phyloP scores from a whole-genome alignment of 2,888 invertebrate species.

The Leucania comma region DNA sequence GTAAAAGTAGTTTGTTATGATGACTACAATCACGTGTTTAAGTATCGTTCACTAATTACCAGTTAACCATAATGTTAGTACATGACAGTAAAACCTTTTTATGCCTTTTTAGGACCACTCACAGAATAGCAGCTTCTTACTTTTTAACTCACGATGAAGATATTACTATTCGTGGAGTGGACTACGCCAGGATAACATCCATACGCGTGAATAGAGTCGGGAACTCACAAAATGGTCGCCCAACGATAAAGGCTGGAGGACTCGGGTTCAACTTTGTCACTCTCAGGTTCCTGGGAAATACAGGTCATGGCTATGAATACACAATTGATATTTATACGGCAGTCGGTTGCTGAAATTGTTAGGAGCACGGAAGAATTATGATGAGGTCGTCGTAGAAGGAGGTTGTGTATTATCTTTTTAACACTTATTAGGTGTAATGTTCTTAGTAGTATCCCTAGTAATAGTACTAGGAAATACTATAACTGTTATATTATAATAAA shows the following conservation, averaged over 20 bases:
- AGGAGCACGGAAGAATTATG: background rate
- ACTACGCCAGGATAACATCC: background rate
- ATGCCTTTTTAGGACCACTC: constrained; percentile 4
- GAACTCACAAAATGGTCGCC: background rate
- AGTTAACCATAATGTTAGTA: background rate
- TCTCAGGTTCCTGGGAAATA: background rate
- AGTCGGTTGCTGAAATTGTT: constrained; percentile 1
- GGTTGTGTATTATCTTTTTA: no score
- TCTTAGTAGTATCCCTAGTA: no score
- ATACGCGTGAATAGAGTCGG: background rate
- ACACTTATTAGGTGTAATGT: no score
- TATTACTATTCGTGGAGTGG: background rate
- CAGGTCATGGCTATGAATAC: background rate
- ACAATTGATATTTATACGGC: background rate
- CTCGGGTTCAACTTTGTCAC: background rate
- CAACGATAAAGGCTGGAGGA: background rate
- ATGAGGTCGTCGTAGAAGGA: no score
- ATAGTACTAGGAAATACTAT: no score
- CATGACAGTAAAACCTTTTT: background rate
- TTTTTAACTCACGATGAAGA: constrained; percentile 7
- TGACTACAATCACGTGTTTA: no score
- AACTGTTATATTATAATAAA: no score
- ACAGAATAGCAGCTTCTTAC: background rate
- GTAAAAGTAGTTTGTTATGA: no score
- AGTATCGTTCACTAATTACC: no score